Evolutionary conservation across 2,113 vertebrate species (phyloP), one percentile per base, ranked within the genome.

Genomic region (Alces alces): DNA sequence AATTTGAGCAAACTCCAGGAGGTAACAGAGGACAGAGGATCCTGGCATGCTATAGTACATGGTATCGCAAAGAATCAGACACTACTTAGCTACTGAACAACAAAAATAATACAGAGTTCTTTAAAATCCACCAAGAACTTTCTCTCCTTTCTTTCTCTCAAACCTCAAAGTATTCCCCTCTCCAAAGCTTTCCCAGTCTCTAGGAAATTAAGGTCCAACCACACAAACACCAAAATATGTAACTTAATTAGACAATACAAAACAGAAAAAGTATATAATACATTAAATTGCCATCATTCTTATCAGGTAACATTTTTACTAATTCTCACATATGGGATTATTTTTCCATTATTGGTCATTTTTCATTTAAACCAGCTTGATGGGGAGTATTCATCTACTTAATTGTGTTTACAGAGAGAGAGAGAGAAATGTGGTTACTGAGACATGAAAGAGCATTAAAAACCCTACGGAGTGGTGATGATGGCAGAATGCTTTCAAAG

Each of bases 351-450:
- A 61, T 25, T 84, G 21, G 14, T 33, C 52, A 57, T 76, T 73
- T 97, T 90, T 86, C 55, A 87, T 61, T 73, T 52, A 66, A 91
- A 91, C 52, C 86, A 66, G 28, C n/a, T 17, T 15, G 50, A 80
- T 89, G 33, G 57, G 45, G 12, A 73, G 16, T 17, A 36, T 76
- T 57, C 12, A 7, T 28, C 30, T 27, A 45, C 23, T 66, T 47
- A 27, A 33, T 2, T n/a, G 14, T 14, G n/a, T 88, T 88, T 80
- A 33, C 4, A 21, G n/a, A 60, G 27, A n/a, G 33, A 66, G 33
- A 66, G 28, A 36, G 66, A 7, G 36, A 47, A 60, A 84, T 14
- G 30, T 30, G 52, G 58, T 16, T 30, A 45, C 2, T 16, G 7
- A 11, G 2, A n/a, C 23, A 4, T 1, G 4, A n/a, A 21, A 39